Percentiles rank a stretch among this genome's conserved stretches.
phyloP scores from a whole-genome alignment of 1,140 invertebrate species.

The Palaemon carinicauda region DNA sequence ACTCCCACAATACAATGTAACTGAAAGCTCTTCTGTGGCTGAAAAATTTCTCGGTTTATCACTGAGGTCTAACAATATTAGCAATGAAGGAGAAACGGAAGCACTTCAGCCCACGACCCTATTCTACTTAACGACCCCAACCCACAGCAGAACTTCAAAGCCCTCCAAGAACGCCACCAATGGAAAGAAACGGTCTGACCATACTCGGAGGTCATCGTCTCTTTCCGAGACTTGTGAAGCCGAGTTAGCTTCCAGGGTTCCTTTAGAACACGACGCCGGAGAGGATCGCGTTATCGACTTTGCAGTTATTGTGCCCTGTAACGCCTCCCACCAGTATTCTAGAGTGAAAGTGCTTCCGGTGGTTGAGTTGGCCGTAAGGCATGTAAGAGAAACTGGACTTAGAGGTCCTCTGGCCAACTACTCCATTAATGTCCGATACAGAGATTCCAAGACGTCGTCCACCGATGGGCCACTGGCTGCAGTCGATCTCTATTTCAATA shows the following conservation, averaged over 20 bases:
- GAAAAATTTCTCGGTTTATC: too few species aligned
- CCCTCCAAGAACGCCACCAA: too few species aligned
- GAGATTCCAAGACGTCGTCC: slow-evolving; percentile 82
- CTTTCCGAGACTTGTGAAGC: neutral
- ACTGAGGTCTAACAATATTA: too few species aligned
- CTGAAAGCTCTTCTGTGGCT: too few species aligned
- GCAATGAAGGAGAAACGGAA: too few species aligned
- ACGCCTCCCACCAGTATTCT: slow-evolving; percentile 72
- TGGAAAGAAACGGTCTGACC: too few species aligned
- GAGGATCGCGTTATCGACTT: slow-evolving; percentile 62
- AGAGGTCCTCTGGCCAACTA: slow-evolving; percentile 73
- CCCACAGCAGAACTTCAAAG: too few species aligned
- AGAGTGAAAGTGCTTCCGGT: slow-evolving; percentile 77
- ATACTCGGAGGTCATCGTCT: neutral
- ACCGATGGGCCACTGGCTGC: slow-evolving; percentile 79
- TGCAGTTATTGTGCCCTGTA: slow-evolving; percentile 75
- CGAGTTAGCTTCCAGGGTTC: neutral
- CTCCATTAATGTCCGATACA: slow-evolving; percentile 74
- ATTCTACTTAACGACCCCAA: too few species aligned
- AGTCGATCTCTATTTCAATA: slow-evolving; percentile 79
- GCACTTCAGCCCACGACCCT: too few species aligned
- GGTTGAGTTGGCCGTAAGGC: slow-evolving; percentile 75
- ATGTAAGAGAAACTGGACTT: slow-evolving; percentile 68
- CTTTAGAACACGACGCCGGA: too few species aligned
- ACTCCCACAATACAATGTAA: too few species aligned